Conservation (phyloP, 2,888 invertebrate species). For the Coleophora flavipennella region DNA sequence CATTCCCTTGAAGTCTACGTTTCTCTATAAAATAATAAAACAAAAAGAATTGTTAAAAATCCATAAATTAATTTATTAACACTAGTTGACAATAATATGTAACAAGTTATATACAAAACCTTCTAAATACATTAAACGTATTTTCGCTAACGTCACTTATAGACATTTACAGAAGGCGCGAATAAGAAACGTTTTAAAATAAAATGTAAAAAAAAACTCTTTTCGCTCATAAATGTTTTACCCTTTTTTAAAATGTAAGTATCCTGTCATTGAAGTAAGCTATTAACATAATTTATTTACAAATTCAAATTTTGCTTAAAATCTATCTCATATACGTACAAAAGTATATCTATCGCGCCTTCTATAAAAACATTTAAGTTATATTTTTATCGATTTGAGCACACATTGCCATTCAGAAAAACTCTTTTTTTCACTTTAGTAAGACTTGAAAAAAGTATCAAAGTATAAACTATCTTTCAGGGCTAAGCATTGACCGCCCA, state of each 20-base stretch:
- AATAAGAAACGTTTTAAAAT: slow-evolving; percentile 11
- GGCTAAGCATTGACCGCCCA: too few relatives aligned
- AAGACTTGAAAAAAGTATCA: too few relatives aligned
- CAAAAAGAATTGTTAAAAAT: slow-evolving; percentile 42
- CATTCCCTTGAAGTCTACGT: too few relatives aligned
- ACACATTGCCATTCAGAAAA: slow-evolving; percentile 4
- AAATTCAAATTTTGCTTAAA: too few relatives aligned
- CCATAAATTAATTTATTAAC: slow-evolving; percentile 70
- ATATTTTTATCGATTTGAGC: slow-evolving; percentile 13
- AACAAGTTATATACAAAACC: slow-evolving; percentile 69
- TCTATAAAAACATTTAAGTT: slow-evolving; percentile 6
- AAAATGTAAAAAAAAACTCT: slow-evolving; percentile 3
- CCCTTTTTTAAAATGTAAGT: too few relatives aligned
- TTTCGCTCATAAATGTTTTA: too few relatives aligned
- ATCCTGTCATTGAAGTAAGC: too few relatives aligned
- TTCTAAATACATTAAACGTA: slow-evolving; percentile 12
- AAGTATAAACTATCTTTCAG: too few relatives aligned
- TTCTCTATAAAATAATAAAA: slow-evolving; percentile 1
- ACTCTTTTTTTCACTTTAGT: too few relatives aligned
- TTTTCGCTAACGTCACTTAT: slow-evolving; percentile 8
- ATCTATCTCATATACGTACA: too few relatives aligned
- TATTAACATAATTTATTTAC: too few relatives aligned
- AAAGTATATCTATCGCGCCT: not conserved
- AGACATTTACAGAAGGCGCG: slow-evolving; percentile 4
- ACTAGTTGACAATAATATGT: slow-evolving; percentile 66